Conservation (phyloP, 2,113 vertebrate species). For the Myotis davidii region DNA sequence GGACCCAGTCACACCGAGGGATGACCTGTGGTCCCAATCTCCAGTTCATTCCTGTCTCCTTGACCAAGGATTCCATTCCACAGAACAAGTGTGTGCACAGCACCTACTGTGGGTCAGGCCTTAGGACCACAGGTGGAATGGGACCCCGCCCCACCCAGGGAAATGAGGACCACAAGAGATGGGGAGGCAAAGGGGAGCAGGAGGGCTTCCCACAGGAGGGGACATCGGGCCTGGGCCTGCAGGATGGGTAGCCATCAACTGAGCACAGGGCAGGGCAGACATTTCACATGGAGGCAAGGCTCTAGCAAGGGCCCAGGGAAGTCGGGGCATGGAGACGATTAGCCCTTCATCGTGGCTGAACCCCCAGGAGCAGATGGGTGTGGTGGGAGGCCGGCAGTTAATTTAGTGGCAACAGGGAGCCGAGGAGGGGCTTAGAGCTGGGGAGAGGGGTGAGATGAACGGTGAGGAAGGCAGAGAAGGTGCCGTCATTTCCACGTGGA, state of each 20-base stretch:
- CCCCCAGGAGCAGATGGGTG: accelerated
- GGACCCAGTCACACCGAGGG: not conserved
- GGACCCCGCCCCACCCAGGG: not conserved
- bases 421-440: not conserved
- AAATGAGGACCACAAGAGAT: not conserved
- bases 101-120: not conserved
- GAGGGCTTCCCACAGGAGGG: not conserved
- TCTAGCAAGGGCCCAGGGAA: not conserved
- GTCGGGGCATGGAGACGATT: accelerated
- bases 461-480: not conserved
- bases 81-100: not conserved
- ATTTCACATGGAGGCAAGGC: not conserved
- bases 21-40: not conserved
- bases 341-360: not conserved
- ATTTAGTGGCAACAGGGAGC: not conserved
- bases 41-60: not conserved
- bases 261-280: not conserved
- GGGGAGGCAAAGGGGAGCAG: not conserved
- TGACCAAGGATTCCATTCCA: not conserved
- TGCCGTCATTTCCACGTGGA: not conserved
- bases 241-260: not conserved
- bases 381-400: not conserved
- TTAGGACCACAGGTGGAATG: not conserved
- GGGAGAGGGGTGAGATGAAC: not conserved
- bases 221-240: not conserved